Conservation (phyloP, 2,113 vertebrate genomes). For the Callipepla squamata region DNA sequence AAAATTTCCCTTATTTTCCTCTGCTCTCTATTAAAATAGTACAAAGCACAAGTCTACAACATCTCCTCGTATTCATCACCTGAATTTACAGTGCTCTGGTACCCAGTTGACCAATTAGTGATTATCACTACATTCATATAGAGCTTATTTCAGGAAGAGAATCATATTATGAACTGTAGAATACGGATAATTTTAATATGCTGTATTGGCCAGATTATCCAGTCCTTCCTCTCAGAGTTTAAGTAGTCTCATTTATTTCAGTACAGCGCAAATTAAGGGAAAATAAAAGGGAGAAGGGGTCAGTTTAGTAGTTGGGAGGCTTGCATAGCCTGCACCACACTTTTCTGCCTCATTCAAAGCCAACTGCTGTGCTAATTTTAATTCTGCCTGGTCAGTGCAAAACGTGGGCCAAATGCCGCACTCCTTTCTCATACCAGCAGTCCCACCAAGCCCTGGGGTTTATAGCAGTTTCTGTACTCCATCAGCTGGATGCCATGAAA, state of each 20-base stretch:
- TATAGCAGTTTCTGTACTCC: slow-evolving; percentile 1
- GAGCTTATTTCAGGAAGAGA: slow-evolving; percentile 28
- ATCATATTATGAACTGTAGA: background rate
- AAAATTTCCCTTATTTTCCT: background rate
- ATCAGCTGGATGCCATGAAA: background rate
- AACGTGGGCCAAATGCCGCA: background rate
- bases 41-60: background rate
- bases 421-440: slow-evolving; percentile 3
- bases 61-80: background rate
- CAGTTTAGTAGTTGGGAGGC: slow-evolving; percentile 5
- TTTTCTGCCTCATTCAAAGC: background rate
- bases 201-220: background rate
- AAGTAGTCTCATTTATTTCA: slow-evolving; percentile 33
- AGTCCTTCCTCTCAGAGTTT: background rate
- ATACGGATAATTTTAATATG: slow-evolving; percentile 13
- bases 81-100: background rate
- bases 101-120: slow-evolving; percentile 9
- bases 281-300: background rate
- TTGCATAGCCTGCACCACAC: background rate
- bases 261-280: background rate
- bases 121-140: slow-evolving; percentile 5
- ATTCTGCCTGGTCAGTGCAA: slow-evolving; percentile 11
- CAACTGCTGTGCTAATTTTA: slow-evolving; percentile 10
- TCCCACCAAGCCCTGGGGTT: background rate
- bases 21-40: background rate